Percentiles rank a stretch among this genome's conserved stretches.
Conservation (phyloP, 2,888 invertebrate species). For the Hyalella azteca region DNA sequence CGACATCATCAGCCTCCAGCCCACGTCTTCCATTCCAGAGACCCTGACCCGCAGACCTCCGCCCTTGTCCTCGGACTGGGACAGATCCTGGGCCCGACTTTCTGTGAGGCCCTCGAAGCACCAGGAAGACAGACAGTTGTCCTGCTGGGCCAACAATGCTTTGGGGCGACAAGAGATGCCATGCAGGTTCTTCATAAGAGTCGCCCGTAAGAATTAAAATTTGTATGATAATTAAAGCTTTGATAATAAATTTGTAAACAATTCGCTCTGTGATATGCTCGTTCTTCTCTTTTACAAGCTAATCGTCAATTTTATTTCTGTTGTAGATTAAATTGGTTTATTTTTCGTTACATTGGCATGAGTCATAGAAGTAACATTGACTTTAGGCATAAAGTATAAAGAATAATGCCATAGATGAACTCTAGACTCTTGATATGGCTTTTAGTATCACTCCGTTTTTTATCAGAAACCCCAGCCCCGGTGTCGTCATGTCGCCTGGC, state of each 20-base stretch:
- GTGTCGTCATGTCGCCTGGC: constrained; percentile 52
- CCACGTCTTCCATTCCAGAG: constrained; percentile 39
- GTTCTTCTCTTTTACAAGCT: no score
- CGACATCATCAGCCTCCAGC: constrained; percentile 48
- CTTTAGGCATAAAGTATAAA: no score
- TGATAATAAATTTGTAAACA: no score
- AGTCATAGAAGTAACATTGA: no score
- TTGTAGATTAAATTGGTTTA: no score
- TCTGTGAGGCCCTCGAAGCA: constrained; percentile 52
- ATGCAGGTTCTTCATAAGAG: constrained; percentile 54
- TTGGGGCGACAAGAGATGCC: constrained; percentile 52
- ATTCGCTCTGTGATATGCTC: no score
- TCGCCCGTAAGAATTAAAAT: constrained; percentile 57
- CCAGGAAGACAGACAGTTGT: constrained; percentile 50
- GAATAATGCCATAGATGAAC: no score
- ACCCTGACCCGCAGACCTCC: constrained; percentile 23
- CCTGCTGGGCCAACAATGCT: constrained; percentile 57
- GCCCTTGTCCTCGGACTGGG: constrained; percentile 35
- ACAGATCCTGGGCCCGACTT: constrained; percentile 47
- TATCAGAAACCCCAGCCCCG: constrained; percentile 53
- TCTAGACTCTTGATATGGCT: no score
- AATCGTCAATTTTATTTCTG: no score
- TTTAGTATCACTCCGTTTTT: no score
- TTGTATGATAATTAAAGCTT: no score
- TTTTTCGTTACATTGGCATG: no score